These are phyloP conservation scores for Polypedilum pembai DNA, from an alignment of 1,140 invertebrate genomes.

Conservation along the genomic window DNA sequence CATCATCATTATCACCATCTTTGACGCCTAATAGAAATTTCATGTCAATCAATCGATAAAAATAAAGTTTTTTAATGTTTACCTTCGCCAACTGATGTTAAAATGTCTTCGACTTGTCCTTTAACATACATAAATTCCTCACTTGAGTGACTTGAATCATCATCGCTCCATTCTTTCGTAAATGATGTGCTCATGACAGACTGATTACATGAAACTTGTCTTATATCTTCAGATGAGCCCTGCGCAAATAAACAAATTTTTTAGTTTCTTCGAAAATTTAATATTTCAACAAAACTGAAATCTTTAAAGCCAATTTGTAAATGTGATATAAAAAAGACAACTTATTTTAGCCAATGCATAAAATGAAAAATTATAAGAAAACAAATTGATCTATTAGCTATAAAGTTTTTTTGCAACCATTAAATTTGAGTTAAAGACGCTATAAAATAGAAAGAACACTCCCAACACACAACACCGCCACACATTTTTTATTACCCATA, in stretches of 20 bases:
- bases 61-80: too few species aligned
- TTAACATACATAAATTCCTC: constrained; percentile 32
- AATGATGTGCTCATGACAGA: constrained; percentile 28
- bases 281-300: background rate
- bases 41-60: too few species aligned
- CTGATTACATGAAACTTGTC: constrained; percentile 3
- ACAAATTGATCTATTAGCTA: background rate
- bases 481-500: background rate
- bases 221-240: background rate
- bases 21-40: background rate
- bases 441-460: background rate
- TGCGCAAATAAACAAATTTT: background rate
- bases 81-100: background rate
- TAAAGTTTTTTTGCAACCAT: background rate
- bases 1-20: background rate
- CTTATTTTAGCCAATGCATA: background rate
- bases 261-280: background rate
- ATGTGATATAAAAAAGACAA: background rate
- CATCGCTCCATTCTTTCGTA: constrained; percentile 30
- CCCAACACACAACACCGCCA: background rate
- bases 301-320: background rate
- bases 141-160: constrained; percentile 31
- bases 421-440: background rate
- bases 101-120: background rate
- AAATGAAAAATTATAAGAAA: background rate